A percentile compares a stretch with the other conserved stretches of the same genome.
These are phyloP conservation scores for Fabriciana adippe DNA, from an alignment of 2,888 invertebrate genomes.

Conservation along the genomic window DNA sequence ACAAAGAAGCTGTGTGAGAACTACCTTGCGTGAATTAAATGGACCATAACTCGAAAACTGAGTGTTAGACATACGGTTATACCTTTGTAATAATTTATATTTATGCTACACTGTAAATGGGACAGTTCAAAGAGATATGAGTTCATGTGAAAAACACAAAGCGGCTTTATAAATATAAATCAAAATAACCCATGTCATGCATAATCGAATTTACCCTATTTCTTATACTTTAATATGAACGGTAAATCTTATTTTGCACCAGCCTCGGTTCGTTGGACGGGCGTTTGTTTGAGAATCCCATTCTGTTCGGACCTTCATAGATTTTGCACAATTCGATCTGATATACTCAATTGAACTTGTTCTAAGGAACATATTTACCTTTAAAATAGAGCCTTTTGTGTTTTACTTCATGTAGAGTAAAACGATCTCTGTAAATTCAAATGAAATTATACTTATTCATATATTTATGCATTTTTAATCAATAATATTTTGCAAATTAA, in stretches of 20 bases:
- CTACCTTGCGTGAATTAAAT: too few relatives aligned
- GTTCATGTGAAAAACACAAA: constrained; percentile 20
- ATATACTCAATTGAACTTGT: constrained; percentile 45
- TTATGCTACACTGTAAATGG: constrained; percentile 1
- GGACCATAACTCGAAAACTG: too few relatives aligned
- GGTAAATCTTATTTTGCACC: constrained; percentile 37
- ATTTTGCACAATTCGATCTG: constrained; percentile 52
- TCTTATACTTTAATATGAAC: constrained; percentile 29
- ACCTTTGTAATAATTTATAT: constrained; percentile 1
- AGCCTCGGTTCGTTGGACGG: constrained; percentile 56
- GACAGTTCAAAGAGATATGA: constrained; percentile 10
- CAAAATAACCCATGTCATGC: constrained; percentile 21
- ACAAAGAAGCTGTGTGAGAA: too few relatives aligned
- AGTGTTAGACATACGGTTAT: not conserved
- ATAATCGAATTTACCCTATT: constrained; percentile 31
- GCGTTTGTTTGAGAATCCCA: constrained; percentile 59
- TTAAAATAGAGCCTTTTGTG: constrained; percentile 18
- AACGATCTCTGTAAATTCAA: not conserved
- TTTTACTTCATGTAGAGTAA: not conserved
- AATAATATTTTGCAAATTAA: too few relatives aligned
- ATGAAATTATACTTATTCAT: not conserved
- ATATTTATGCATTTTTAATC: not conserved
- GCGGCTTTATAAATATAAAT: constrained; percentile 19
- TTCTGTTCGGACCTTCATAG: constrained; percentile 45
- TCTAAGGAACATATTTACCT: constrained; percentile 26